Evolutionary conservation across 2,113 vertebrate genomes (phyloP).

Genomic region (Prunella himalayana): DNA sequence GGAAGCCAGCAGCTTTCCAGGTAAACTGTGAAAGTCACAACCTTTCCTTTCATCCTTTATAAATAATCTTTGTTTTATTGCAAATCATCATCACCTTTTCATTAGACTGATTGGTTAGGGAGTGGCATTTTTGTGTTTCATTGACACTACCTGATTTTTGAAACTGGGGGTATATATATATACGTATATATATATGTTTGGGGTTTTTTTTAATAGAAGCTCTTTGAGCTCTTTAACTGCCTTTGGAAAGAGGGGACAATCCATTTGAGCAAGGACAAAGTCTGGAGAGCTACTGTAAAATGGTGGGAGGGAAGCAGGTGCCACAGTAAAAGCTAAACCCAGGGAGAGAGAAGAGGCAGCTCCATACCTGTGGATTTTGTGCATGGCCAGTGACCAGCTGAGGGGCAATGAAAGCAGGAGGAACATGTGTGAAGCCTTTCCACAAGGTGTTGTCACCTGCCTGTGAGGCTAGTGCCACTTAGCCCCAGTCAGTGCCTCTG

Average conservation of each 20-base stretch:
- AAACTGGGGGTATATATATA: not conserved
- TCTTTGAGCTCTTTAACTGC: not conserved
- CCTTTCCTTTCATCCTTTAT: not conserved
- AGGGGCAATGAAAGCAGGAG: not conserved
- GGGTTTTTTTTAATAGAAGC: accelerated
- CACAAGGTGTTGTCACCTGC: not conserved
- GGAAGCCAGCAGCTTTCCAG: constrained; percentile 74
- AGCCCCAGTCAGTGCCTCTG: not conserved
- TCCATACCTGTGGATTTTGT: accelerated
- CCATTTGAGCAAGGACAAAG: not conserved
- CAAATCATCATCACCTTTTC: not conserved
- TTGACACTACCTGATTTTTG: not conserved
- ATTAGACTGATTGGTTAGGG: not conserved
- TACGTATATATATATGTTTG: no score
- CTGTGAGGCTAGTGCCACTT: not conserved
- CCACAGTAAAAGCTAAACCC: not conserved
- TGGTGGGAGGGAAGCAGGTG: not conserved
- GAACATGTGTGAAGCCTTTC: not conserved
- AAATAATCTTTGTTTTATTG: not conserved
- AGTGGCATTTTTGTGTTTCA: not conserved
- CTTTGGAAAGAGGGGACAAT: not conserved
- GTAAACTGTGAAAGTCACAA: constrained; percentile 26
- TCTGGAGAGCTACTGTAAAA: not conserved
- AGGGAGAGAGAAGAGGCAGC: not conserved
- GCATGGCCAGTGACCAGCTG: not conserved